Evolutionary conservation across 2,888 invertebrate species (phyloP).

Genomic region (Hemistola chrysoprasaria): DNA sequence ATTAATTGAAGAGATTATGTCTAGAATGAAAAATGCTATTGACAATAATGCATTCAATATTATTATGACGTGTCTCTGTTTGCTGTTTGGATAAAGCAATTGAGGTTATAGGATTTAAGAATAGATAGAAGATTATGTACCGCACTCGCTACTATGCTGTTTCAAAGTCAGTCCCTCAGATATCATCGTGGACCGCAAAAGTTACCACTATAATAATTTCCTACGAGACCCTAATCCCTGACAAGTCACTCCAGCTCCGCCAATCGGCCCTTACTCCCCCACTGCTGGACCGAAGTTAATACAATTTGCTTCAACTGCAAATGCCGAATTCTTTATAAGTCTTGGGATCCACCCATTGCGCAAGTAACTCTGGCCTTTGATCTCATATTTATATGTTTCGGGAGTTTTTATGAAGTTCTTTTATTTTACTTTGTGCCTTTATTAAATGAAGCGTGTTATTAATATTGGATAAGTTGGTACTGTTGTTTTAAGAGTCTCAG

Average conservation of each 20-base stretch:
- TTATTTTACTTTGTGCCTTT: constrained; percentile 47
- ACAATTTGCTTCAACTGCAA: constrained; percentile 41
- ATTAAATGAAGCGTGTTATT: constrained; percentile 33
- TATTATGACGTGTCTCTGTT: no score
- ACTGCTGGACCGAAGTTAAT: constrained; percentile 37
- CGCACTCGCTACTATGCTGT: no score
- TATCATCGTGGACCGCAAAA: no score
- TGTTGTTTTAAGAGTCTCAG: constrained; percentile 3
- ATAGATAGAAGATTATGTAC: no score
- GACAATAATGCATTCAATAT: no score
- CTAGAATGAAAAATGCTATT: no score
- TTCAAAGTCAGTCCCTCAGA: no score
- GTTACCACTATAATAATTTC: constrained; percentile 3
- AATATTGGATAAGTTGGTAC: constrained; percentile 18
- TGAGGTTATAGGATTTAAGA: no score
- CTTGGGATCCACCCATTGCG: constrained; percentile 25
- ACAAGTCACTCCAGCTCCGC: constrained; percentile 8
- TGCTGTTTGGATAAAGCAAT: no score
- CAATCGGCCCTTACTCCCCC: constrained; percentile 14
- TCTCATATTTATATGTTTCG: constrained; percentile 46
- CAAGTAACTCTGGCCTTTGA: constrained; percentile 43
- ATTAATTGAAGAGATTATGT: no score
- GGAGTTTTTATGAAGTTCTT: constrained; percentile 47
- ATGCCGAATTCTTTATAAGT: constrained; percentile 45
- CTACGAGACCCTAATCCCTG: constrained; percentile 12